Evolutionary conservation across 2,888 invertebrate species (phyloP), one percentile per base, ranked within the genome.

Genomic region (Eupithecia subfuscata): DNA sequence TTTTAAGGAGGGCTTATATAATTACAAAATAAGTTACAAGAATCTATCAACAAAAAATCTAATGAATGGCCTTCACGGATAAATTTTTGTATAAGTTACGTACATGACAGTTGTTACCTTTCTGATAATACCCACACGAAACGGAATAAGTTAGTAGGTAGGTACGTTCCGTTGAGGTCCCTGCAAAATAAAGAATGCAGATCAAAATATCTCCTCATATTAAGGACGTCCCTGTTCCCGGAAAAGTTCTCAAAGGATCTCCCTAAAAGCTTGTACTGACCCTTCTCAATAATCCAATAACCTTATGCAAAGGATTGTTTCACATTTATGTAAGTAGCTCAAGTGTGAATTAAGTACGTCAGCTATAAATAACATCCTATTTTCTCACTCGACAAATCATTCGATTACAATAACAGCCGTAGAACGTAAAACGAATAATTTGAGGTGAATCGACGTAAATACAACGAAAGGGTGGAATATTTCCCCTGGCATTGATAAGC

Each of bases 401-500:
- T 71, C 63, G 60, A 65, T 74, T 63, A 69, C 34, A 48, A 63
- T 40, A 76, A 25, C 25, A 60, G 60, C 5, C 60, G 67, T 52
- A 43, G n/a, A 65, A 74, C 48, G 48, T 72, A 70, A 71, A 71
- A 34, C 63, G 25, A 73, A 68, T 70, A 69, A 77, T 74, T 69
- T 74, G 67, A 70, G 48, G 69, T 69, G 56, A 69, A 74, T 48
- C 65, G 52, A 60, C 60, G 64, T 72, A 69, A 67, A 71, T 64
- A 52, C 30, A 67, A 76, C 65, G 73, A 70, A 74, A 37, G 75
- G 56, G 60, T 60, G 25, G 25, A 63, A 70, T 70, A 7, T 73
- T 72, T 63, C 40, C 69, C 45, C 64, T 60, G 56, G 40, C 25
- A 73, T 75, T 87, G 88, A 88, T 88, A 89, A 88, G 86, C 87